Base-by-base conservation (phyloP, 2,888 invertebrate genomes). In the Catocala nupta region DNA sequence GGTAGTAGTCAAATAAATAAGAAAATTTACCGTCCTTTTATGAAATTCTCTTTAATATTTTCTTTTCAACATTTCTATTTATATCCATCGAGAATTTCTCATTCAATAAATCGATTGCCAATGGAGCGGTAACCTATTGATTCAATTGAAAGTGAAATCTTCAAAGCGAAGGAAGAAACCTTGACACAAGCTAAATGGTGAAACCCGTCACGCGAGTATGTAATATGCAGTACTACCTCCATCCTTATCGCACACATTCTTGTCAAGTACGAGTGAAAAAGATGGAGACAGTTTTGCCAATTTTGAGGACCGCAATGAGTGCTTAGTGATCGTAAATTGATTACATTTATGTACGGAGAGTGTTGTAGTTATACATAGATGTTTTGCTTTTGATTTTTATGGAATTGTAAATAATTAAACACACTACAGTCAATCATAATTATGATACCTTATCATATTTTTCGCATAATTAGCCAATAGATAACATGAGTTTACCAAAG, bases 101-200 rank as follows among this genome's bases (percentile, higher is more conserved):
- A 51, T 36, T 51, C 8, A 36, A 51, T 36, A 44, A 57, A 62
- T 48, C 47, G 47, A 62, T 51, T 36, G 16, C 16, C 39, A 43
- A 53, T 70, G n/a, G 45, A 43, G 7, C 10, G 36, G 25, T 8
- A 43, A 43, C 48, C 3, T 49, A 53, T 56, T n/a, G 54, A 59
- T 44, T 53, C 25, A 5, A 56, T 60, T 53, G 59, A 63, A 72
- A 72, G 72, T 72, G 69, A 69, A 72, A 72, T 72, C 66, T 63
- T 72, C 59, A 39, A 39, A 47, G 54, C 39, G 6, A 53, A 47
- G 9, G 34, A 25, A 25, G 1, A 25, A 51, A 45, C 71, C 66
- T 71, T 71, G 71, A 68, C 58, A 65, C 57, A 25, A 57, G 44
- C 25, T 43, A 49, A 65, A 62, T n/a, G 34, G 13, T 11, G 4